Evolutionary conservation across 2,113 vertebrate species (phyloP).

Genomic region (Microtus montanus): DNA sequence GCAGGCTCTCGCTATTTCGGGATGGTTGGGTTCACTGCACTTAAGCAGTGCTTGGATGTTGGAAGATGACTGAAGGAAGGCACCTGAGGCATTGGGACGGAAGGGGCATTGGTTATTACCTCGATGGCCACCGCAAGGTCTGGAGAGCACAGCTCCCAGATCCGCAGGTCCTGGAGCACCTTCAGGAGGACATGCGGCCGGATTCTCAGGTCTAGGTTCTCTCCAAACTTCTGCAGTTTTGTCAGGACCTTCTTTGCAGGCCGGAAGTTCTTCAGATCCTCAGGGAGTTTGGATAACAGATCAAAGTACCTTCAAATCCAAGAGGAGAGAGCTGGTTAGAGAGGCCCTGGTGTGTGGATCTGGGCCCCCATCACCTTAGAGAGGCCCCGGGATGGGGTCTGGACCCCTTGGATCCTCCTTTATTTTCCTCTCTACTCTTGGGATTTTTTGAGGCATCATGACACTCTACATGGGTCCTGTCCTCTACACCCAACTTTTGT

Average conservation of each 20-base stretch:
- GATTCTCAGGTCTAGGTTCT: conserved; percentile 82
- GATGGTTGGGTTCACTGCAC: not conserved
- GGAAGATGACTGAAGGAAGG: not conserved
- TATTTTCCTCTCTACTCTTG: not conserved
- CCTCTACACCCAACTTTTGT: not conserved
- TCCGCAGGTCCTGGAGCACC: conserved; percentile 82
- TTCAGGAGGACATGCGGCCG: conserved; percentile 83
- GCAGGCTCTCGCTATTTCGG: not conserved
- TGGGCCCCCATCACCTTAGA: conserved; percentile 31
- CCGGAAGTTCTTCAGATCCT: conserved; percentile 80
- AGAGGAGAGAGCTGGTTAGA: conserved; percentile 43
- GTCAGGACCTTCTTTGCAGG: conserved; percentile 81
- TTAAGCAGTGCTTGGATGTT: not conserved
- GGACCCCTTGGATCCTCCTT: not conserved
- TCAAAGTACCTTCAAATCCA: conserved; percentile 83
- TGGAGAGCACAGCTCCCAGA: conserved; percentile 88
- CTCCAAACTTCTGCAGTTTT: conserved; percentile 85
- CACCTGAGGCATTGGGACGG: rapidly evolving
- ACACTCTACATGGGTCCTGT: not conserved
- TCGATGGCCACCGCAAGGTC: conserved; percentile 87
- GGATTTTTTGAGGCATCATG: not conserved
- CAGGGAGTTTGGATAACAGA: conserved; percentile 83
- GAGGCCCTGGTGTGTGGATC: not conserved
- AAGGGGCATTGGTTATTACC: conserved; percentile 69
- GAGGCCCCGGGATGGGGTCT: not conserved